These are phyloP conservation scores for Lasioglossum pauxillum DNA, from an alignment of 2,888 invertebrate genomes.

Conservation along the genomic window DNA sequence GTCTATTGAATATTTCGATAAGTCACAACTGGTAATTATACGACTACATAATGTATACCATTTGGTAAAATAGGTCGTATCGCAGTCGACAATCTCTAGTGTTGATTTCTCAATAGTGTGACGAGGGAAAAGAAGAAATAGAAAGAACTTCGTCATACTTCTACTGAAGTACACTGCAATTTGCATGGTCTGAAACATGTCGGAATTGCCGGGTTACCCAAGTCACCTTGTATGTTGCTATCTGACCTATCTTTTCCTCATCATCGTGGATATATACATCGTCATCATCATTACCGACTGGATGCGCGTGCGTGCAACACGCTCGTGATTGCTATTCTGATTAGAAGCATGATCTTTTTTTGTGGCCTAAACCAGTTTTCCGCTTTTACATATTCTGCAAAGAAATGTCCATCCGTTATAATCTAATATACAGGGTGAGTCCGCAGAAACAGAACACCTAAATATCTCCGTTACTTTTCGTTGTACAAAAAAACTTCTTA, in stretches of 20 bases:
- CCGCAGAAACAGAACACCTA: no score
- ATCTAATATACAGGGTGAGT: no score
- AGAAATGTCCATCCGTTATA: background rate
- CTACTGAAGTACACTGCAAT: background rate
- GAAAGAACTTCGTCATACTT: background rate
- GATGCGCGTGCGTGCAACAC: background rate
- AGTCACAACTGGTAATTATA: background rate
- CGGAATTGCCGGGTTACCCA: background rate
- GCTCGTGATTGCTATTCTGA: background rate
- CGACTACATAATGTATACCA: background rate
- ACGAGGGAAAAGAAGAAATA: background rate
- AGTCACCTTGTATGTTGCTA: background rate
- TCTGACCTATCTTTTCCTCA: slow-evolving; percentile 7
- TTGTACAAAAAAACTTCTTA: no score
- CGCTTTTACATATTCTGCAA: background rate
- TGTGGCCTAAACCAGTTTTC: background rate
- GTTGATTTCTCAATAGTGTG: background rate
- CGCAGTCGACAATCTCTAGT: background rate
- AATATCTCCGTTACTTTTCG: no score
- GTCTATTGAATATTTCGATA: background rate
- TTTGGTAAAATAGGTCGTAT: background rate
- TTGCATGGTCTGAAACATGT: background rate
- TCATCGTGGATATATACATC: background rate
- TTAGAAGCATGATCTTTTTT: background rate
- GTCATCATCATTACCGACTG: background rate